Base-by-base conservation (phyloP, 1,140 invertebrate species). In the Drosophila persimilis region DNA sequence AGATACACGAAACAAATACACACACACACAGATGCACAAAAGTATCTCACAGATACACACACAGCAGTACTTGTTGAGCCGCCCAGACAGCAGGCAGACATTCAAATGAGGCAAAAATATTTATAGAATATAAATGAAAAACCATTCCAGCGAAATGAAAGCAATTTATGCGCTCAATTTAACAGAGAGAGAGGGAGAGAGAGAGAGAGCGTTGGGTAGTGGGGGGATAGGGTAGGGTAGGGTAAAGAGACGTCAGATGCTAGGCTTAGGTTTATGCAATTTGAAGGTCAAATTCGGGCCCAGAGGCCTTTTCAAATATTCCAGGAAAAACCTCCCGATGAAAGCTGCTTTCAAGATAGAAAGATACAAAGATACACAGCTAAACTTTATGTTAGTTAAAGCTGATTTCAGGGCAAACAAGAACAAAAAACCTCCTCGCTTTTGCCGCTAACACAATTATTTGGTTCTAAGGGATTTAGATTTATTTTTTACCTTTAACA, bases 51-150 rank as follows among this genome's bases (percentile, higher is more conserved):
- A 57, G 43, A 50, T 29, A 20, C 43, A 65, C 52, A 26, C 13
- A 45, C 29, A 54, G 43, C 45, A 51, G 56, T 75, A 56, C 48
- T 59, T 79, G 73, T 60, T 66, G 64, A 69, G 48, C 54, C 46
- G 31, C 24, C 65, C 77, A 80, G 77, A 75, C 77, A 52, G 50
- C 45, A 50, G 58, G 60, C 77, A 80, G 77, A 74, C 79, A 81
- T 84, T 84, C 50, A 86, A 86, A 86, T 86, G 59, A 80, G 67
- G 53, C 67, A 46, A 64, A 76, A 65, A 85, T 80, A 85, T 84
- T 80, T 85, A 86, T 86, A 58, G 77, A 70, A 64, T 61, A 69
- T 53, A 73, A 48, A 80, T 84, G 58, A 46, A 64, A 61, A 39
- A 48, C 61, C 61, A 35, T 58, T 75, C 62, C 46, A 48, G 61